A percentile compares a stretch with the other conserved stretches of the same genome.
Evolutionary conservation across 2,797 vertebrate genomes (phyloP).

Genomic region (Kryptolebias ocellatus): DNA sequence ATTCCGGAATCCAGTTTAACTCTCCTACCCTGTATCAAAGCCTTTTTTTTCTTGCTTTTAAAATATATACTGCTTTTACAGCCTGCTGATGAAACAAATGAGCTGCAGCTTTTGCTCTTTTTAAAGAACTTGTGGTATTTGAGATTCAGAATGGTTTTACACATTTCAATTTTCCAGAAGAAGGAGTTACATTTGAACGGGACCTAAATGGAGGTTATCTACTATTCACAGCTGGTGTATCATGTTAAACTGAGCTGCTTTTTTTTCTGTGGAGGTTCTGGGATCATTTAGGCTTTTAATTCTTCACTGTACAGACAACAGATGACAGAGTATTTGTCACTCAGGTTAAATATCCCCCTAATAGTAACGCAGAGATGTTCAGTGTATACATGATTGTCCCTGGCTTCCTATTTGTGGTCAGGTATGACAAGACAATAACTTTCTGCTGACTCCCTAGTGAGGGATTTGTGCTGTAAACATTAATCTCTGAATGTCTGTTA

Average conservation of each 20-base stretch:
- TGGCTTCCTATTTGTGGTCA: conserved; percentile 12
- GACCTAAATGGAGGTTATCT: conserved; percentile 56
- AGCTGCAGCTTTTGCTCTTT: too few species aligned
- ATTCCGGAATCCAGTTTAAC: conserved; percentile 35
- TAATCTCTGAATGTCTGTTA: conserved; percentile 23
- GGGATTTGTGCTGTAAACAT: conserved; percentile 15
- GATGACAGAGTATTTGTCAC: conserved; percentile 58
- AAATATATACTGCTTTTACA: conserved; percentile 11
- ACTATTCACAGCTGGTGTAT: conserved; percentile 39
- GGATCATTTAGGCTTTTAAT: conserved; percentile 43
- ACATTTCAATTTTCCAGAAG: too few species aligned
- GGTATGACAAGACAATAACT: conserved; percentile 7
- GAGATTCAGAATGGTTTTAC: too few species aligned
- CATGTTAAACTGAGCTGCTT: conserved; percentile 55
- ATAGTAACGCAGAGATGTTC: neutral
- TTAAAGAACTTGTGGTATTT: too few species aligned
- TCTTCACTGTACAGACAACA: conserved; percentile 46
- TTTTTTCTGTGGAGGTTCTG: conserved; percentile 36
- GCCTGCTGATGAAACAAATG: conserved; percentile 1
- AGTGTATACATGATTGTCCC: neutral
- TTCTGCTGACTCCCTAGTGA: conserved; percentile 8
- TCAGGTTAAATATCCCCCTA: conserved; percentile 8
- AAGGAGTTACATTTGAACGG: too few species aligned
- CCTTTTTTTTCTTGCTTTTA: neutral
- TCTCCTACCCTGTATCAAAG: neutral